Percentiles rank a stretch among this genome's conserved stretches.
Evolutionary conservation across 2,113 vertebrate species (phyloP).

Genomic region (Gracilinanus agilis): DNA sequence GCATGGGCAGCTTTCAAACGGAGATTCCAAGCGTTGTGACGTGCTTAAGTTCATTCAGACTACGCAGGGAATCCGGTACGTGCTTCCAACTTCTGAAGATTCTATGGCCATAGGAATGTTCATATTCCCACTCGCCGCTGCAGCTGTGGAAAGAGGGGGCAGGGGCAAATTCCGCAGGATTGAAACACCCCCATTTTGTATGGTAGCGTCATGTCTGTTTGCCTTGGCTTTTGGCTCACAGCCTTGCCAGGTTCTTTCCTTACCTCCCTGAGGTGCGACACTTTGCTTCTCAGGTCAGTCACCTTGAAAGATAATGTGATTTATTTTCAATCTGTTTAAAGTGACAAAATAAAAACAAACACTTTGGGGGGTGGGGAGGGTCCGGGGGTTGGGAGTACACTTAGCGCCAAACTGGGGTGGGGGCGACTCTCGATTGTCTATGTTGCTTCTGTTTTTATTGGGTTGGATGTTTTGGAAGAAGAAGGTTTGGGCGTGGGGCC

Average conservation of each 20-base stretch:
- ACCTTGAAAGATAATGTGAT: conserved; percentile 70
- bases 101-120: not conserved
- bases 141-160: conserved; percentile 28
- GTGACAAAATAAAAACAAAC: conserved; percentile 57
- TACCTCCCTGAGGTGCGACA: conserved; percentile 54
- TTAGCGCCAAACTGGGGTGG: not conserved
- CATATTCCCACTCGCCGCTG: not conserved
- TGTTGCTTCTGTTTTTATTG: not conserved
- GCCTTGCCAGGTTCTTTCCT: conserved; percentile 62
- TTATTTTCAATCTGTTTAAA: conserved; percentile 58
- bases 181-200: conserved; percentile 45
- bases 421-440: conserved; percentile 46
- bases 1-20: not conserved
- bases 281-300: conserved; percentile 67
- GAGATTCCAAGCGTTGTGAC: not conserved
- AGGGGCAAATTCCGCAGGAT: conserved; percentile 22
- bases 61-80: not conserved
- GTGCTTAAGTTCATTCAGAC: not conserved
- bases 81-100: not conserved
- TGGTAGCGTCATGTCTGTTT: conserved; percentile 33
- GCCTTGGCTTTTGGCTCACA: not conserved
- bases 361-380: not conserved
- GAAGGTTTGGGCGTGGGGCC: not conserved
- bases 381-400: not conserved
- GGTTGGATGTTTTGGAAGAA: conserved; percentile 22